phyloP scores from a whole-genome alignment of 2,888 invertebrate genomes.

The Cephonodes hylas region DNA sequence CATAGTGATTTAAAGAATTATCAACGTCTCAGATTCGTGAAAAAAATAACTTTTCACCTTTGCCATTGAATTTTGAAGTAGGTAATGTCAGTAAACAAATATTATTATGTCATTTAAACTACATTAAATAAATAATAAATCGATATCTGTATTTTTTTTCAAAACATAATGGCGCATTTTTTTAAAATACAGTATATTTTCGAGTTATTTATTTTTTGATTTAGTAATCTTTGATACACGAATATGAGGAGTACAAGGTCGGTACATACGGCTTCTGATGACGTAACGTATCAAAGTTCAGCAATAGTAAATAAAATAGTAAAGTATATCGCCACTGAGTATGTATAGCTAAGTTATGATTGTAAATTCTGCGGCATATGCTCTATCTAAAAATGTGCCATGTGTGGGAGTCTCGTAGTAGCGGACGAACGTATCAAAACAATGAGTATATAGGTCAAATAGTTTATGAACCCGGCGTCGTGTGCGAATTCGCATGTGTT shows the following conservation, averaged over 20 bases:
- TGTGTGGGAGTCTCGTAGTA: slow-evolving; percentile 66
- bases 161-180: too few relatives aligned
- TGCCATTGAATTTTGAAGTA: too few relatives aligned
- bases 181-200: too few relatives aligned
- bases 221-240: too few relatives aligned
- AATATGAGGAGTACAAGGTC: not conserved
- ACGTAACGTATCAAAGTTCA: not conserved
- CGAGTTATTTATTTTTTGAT: too few relatives aligned
- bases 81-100: too few relatives aligned
- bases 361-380: slow-evolving; percentile 54
- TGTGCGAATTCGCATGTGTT: not conserved
- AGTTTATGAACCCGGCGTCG: slow-evolving; percentile 9
- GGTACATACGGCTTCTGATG: not conserved
- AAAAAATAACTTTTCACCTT: too few relatives aligned
- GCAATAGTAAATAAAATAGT: slow-evolving; percentile 16
- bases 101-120: too few relatives aligned
- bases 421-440: slow-evolving; percentile 57
- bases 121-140: too few relatives aligned
- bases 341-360: slow-evolving; percentile 36
- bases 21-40: not conserved
- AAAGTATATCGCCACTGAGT: slow-evolving; percentile 7
- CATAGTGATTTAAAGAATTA: not conserved
- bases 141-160: too few relatives aligned
- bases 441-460: slow-evolving; percentile 58
- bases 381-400: slow-evolving; percentile 66